Percentiles rank a stretch among this genome's conserved stretches.
Evolutionary conservation across 2,888 invertebrate species (phyloP).

Genomic region (Archips xylosteana): DNA sequence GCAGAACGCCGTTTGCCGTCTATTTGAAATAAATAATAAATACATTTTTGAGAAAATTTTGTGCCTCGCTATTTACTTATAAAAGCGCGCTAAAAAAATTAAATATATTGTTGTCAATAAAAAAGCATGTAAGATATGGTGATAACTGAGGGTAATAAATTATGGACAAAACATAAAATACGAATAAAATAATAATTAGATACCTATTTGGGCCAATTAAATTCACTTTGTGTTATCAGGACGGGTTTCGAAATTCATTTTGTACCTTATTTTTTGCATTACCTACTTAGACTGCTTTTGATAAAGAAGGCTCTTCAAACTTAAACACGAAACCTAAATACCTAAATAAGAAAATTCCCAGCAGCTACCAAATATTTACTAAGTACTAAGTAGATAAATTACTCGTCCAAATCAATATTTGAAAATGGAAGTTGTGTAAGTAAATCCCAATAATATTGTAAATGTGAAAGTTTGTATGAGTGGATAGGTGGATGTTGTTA

Average conservation of each 20-base stretch:
- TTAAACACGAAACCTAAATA: not conserved
- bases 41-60: not conserved
- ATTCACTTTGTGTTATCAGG: slow-evolving; percentile 41
- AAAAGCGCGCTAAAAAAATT: slow-evolving; percentile 5
- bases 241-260: slow-evolving; percentile 40
- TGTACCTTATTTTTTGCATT: slow-evolving; percentile 4
- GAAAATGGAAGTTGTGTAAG: not conserved
- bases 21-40: not conserved
- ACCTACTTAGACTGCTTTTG: not conserved
- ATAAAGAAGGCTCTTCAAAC: not conserved
- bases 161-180: slow-evolving; percentile 40
- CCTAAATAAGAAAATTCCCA: too few species aligned
- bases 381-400: not conserved
- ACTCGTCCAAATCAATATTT: not conserved
- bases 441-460: too few species aligned
- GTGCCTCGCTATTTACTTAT: not conserved
- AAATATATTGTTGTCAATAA: slow-evolving; percentile 23
- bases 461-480: too few species aligned
- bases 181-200: slow-evolving; percentile 42
- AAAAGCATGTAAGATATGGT: slow-evolving; percentile 8
- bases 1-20: not conserved
- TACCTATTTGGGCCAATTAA: slow-evolving; percentile 44
- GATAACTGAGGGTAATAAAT: slow-evolving; percentile 35
- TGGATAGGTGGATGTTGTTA: too few species aligned
- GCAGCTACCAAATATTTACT: not conserved